A percentile compares a stretch with the other conserved stretches of the same genome.
Evolutionary conservation across 1,140 invertebrate species (phyloP).

Genomic region (Leptoteleia sp.): DNA sequence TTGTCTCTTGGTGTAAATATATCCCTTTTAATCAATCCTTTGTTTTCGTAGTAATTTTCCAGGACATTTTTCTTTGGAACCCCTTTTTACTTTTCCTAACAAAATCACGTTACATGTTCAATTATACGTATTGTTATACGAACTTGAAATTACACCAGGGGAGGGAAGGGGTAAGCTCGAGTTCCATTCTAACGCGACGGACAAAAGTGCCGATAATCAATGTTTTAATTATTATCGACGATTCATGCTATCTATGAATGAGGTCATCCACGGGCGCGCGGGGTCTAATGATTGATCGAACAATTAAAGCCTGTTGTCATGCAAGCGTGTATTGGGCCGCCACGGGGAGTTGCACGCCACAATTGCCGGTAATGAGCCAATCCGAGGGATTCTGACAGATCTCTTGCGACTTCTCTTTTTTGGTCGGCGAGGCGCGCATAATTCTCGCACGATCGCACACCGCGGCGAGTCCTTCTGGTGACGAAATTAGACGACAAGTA

Average conservation of each 20-base stretch:
- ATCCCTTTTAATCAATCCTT: too few relatives aligned
- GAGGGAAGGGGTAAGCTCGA: conserved; percentile 12
- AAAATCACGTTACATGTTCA: too few relatives aligned
- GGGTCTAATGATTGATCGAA: conserved; percentile 79
- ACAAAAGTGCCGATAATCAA: conserved; percentile 49
- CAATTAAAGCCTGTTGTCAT: conserved; percentile 80
- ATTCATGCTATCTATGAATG: conserved; percentile 59
- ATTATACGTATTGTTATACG: too few relatives aligned
- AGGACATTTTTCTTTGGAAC: too few relatives aligned
- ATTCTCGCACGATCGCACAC: conserved; percentile 27
- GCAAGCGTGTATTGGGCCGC: conserved; percentile 69
- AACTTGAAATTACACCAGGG: background rate
- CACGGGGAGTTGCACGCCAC: conserved; percentile 75
- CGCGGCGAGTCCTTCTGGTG: conserved; percentile 44
- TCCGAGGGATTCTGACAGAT: conserved; percentile 71
- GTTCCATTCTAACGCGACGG: background rate
- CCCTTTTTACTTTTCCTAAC: too few relatives aligned
- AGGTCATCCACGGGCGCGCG: conserved; percentile 31
- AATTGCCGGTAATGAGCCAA: conserved; percentile 80
- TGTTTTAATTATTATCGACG: conserved; percentile 51
- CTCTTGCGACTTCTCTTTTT: conserved; percentile 66
- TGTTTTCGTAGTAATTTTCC: too few relatives aligned
- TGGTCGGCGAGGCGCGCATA: conserved; percentile 74
- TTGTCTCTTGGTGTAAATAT: too few relatives aligned
- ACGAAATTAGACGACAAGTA: conserved; percentile 62